Percentiles rank a stretch among this genome's conserved stretches.
Conservation (phyloP, 2,797 vertebrate species). For the Mus minutoides region DNA sequence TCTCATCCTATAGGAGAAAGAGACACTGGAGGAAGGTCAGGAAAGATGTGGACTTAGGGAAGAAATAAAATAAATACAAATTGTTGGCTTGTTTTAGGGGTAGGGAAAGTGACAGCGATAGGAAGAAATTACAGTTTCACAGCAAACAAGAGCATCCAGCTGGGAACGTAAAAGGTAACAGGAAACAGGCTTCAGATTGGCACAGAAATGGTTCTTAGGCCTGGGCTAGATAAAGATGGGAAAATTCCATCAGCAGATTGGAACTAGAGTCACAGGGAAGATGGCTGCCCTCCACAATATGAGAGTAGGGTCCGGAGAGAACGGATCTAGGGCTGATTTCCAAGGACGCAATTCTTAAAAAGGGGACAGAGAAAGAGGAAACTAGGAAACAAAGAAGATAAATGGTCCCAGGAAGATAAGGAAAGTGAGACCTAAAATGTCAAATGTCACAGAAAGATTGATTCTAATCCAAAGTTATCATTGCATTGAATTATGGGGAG, state of each 20-base stretch:
- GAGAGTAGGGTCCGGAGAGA: not conserved
- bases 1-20: not conserved
- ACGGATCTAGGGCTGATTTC: not conserved
- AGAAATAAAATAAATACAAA: conserved; percentile 17
- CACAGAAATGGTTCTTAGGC: not conserved
- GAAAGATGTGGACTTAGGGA: not conserved
- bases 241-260: not conserved
- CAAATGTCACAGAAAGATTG: conserved; percentile 27
- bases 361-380: conserved; percentile 14
- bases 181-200: not conserved
- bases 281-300: not conserved
- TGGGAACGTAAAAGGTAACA: not conserved
- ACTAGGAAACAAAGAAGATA: not conserved
- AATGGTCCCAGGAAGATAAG: not conserved
- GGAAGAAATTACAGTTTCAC: not conserved
- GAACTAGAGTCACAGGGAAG: not conserved
- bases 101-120: not conserved
- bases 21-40: not conserved
- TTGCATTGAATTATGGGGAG: conserved; percentile 21
- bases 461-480: not conserved
- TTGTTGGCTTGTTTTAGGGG: not conserved
- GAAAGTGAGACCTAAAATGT: not conserved
- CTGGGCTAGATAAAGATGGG: not conserved
- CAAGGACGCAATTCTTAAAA: not conserved
- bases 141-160: not conserved